phyloP scores from a whole-genome alignment of 2,113 vertebrate genomes.

The Rhodinocichla rosea region DNA sequence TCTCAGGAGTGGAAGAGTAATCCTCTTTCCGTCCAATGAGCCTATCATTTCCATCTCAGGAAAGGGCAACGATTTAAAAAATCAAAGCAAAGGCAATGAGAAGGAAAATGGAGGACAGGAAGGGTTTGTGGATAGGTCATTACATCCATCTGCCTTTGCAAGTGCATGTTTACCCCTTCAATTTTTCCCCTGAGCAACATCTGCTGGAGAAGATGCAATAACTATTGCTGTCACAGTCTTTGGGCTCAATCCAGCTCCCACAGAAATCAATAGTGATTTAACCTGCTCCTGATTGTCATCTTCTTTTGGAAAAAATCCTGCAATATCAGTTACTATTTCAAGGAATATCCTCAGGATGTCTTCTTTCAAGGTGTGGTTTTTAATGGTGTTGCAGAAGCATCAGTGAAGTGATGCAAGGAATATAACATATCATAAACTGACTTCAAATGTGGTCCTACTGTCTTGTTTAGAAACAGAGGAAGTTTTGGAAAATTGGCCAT shows the following conservation, averaged over 20 bases:
- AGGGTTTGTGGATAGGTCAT: constrained; percentile 22
- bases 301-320: constrained; percentile 12
- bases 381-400: not conserved
- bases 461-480: not conserved
- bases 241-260: not conserved
- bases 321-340: constrained; percentile 27
- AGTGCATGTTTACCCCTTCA: constrained; percentile 18
- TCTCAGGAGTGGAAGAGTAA: constrained; percentile 10
- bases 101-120: constrained; percentile 25
- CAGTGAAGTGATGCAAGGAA: not conserved
- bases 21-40: constrained; percentile 2
- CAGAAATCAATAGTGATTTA: constrained; percentile 39
- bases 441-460: not conserved
- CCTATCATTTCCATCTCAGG: constrained; percentile 29
- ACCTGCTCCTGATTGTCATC: constrained; percentile 11
- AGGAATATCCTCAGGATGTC: not conserved
- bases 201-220: constrained; percentile 16
- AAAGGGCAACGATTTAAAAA: not conserved
- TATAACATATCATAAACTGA: not conserved
- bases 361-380: not conserved
- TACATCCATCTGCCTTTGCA: not conserved
- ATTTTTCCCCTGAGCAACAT: constrained; percentile 29
- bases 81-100: constrained; percentile 49
- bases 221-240: not conserved
- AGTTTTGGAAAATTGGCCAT: not conserved